Base-by-base conservation (phyloP, 2,888 invertebrate species). In the Orchesella flavescens region DNA sequence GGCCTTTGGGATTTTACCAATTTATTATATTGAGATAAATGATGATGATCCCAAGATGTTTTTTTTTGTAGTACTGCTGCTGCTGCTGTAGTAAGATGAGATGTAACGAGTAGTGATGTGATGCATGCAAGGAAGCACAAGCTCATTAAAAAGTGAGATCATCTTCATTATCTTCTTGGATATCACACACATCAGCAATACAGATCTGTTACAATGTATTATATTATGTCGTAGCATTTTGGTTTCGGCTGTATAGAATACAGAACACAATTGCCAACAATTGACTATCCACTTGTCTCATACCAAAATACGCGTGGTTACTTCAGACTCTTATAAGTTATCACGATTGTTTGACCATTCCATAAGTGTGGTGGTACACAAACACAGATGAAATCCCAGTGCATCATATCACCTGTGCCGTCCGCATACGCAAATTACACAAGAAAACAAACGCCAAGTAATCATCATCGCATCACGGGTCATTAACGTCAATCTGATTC, bases 401-500 rank as follows among this genome's bases (percentile, higher is more conserved):
- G 34, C 34, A 34, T 34, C 34, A 34, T 7, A 34, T 34, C 34
- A 34, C 34, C 34, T 34, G 34, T 61, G 17, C 61, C 19, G n/a
- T 19, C 10, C 19, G 19, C 61, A 24, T 19, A 1, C 19, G 19
- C 61, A 24, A 66, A 66, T 66, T 44, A 43, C 66, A 66, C 44
- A 69, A 24, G 34, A 69, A 53, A 69, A 15, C 34, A 49, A 69
- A 69, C 61, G 21, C 34, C 19, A 69, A 13, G 24, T 53, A 53
- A 69, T 69, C 69, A 69, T 69, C 69, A 69, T 69, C 49, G 69
- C 23, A 69, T 69, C 69, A 69, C n/a, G 69, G 69, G 69, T 69
- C 69, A 69, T 69, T 69, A 69, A 69, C 69, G 69, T 69, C 69
- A 69, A 69, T 69, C 49, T 23, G 17, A 66, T 66, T 66, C 19